Conservation (phyloP, 2,113 vertebrate genomes). For the Rhabdomys dilectus region DNA sequence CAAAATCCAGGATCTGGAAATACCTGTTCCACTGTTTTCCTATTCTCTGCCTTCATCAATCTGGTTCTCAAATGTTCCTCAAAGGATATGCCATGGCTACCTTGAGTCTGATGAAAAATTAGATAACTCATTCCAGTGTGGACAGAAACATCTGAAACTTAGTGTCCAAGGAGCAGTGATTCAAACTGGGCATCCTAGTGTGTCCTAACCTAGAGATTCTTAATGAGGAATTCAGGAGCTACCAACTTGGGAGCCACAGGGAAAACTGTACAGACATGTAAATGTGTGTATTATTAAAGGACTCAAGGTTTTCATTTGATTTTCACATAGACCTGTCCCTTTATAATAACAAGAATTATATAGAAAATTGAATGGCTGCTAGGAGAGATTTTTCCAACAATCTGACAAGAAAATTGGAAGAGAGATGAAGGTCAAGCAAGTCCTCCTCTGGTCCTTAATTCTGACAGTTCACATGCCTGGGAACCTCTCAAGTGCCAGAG, state of each 20-base stretch:
- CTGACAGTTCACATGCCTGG: not conserved
- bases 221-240: conserved; percentile 3
- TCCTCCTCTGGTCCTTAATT: not conserved
- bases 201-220: conserved; percentile 1
- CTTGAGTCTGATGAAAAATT: not conserved
- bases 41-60: not conserved
- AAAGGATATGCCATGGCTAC: not conserved
- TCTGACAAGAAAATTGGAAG: not conserved
- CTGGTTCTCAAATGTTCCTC: not conserved
- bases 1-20: not conserved
- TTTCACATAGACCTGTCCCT: not conserved
- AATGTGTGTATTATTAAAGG: not conserved
- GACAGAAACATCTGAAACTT: not conserved
- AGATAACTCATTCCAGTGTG: not conserved
- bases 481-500: not conserved
- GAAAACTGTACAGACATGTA: not conserved
- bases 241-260: not conserved
- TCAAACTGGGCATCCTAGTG: not conserved
- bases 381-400: not conserved
- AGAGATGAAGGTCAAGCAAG: not conserved
- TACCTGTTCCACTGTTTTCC: not conserved
- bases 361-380: not conserved
- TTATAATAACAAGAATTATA: conserved; percentile 12
- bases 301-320: not conserved
- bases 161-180: not conserved